Conservation (phyloP, 2,888 invertebrate species). For the Neoaliturus tenellus region DNA sequence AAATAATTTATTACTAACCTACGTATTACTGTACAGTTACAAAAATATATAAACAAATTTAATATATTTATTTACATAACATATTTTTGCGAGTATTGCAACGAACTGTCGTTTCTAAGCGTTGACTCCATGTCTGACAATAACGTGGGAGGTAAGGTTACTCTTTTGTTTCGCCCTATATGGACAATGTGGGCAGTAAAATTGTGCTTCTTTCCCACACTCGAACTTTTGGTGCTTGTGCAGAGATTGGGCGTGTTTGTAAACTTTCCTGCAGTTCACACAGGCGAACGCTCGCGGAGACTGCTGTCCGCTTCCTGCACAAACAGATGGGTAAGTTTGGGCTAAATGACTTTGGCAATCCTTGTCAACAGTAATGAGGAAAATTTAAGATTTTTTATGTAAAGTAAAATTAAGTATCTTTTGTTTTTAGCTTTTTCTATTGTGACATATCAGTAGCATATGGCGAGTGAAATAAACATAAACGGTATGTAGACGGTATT, state of each 20-base stretch:
- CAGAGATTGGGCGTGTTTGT: conserved; percentile 60
- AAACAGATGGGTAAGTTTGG: background rate
- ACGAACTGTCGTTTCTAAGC: background rate
- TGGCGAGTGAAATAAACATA: too few relatives aligned
- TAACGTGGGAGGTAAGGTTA: conserved; percentile 67
- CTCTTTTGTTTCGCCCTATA: conserved; percentile 72
- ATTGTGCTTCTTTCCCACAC: conserved; percentile 73
- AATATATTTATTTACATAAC: background rate
- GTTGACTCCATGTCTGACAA: background rate
- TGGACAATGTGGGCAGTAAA: conserved; percentile 72
- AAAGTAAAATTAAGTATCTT: too few relatives aligned
- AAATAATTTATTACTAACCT: too few relatives aligned
- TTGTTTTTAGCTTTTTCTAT: too few relatives aligned
- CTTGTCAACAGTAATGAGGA: too few relatives aligned
- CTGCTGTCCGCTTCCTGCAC: background rate
- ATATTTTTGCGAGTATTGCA: background rate
- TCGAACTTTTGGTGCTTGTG: conserved; percentile 69
- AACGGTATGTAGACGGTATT: too few relatives aligned
- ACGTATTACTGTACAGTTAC: background rate
- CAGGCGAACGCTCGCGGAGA: background rate
- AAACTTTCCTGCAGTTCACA: conserved; percentile 57
- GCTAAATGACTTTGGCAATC: too few relatives aligned
- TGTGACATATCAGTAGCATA: too few relatives aligned
- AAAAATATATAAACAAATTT: background rate
- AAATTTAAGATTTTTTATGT: too few relatives aligned